Conservation (phyloP, 2,113 vertebrate genomes). For the Gracilinanus agilis region DNA sequence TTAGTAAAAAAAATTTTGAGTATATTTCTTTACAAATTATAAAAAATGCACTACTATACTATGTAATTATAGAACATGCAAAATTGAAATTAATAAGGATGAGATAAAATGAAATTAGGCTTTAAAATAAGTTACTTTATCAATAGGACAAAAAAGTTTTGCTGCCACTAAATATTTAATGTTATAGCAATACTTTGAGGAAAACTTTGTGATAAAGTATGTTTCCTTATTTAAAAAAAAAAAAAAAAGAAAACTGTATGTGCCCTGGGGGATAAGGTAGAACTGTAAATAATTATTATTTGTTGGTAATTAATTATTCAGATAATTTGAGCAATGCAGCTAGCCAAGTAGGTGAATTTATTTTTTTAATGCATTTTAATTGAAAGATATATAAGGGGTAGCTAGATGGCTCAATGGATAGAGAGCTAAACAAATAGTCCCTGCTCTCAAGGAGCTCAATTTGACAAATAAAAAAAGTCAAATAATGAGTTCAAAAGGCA, state of each 20-base stretch:
- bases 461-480: background rate
- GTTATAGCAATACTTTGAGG: background rate
- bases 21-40: background rate
- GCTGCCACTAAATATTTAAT: background rate
- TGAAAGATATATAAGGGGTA: background rate
- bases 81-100: background rate
- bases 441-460: background rate
- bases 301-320: background rate
- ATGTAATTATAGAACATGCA: background rate
- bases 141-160: background rate
- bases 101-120: background rate
- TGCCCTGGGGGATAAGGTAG: background rate
- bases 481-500: background rate
- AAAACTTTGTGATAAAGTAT: background rate
- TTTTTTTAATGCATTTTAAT: background rate
- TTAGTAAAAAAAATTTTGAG: background rate
- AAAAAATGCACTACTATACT: background rate
- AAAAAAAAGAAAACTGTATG: too few relatives aligned
- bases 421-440: background rate
- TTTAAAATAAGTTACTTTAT: background rate
- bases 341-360: background rate
- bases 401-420: too few relatives aligned
- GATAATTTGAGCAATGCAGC: background rate
- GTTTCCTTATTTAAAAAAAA: background rate
- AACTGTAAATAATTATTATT: background rate